phyloP scores from a whole-genome alignment of 2,888 invertebrate species.

The Crioceris asparagi region DNA sequence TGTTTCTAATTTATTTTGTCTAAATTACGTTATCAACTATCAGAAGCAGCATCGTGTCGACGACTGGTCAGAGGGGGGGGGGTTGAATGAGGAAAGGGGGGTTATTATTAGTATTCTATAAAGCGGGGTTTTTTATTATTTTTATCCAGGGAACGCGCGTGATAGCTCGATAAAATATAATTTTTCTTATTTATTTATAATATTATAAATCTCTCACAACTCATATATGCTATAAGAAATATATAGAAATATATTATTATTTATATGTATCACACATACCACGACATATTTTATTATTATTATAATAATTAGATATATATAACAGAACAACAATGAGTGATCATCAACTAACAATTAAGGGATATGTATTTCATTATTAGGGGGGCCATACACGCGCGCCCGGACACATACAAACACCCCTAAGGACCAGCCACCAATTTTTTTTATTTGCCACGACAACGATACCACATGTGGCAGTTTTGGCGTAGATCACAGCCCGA shows the following conservation, averaged over 20 bases:
- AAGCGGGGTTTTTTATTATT: no score
- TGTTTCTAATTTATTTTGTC: neutral
- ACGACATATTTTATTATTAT: no score
- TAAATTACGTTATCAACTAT: slow-evolving; percentile 16
- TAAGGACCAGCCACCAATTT: no score
- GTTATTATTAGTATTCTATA: no score
- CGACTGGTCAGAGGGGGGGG: no score
- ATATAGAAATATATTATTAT: no score
- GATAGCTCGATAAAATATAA: slow-evolving; percentile 22
- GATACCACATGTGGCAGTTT: slow-evolving; percentile 33
- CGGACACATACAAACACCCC: no score
- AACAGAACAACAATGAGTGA: slow-evolving; percentile 41
- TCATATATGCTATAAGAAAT: slow-evolving; percentile 37
- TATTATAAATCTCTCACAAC: slow-evolving; percentile 34
- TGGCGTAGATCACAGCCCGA: slow-evolving; percentile 40
- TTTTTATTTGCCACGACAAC: neutral
- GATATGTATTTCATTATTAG: slow-evolving; percentile 42
- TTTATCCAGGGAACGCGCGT: no score
- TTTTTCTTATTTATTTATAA: slow-evolving; percentile 23
- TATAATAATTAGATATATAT: no score
- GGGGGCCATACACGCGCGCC: slow-evolving; percentile 26
- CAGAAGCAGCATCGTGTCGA: slow-evolving; percentile 20
- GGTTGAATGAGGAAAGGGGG: no score
- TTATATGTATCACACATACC: slow-evolving; percentile 40
- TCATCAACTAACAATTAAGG: slow-evolving; percentile 41